phyloP scores from a whole-genome alignment of 2,797 vertebrate genomes.

The Cryptoblepharus egeriae region DNA sequence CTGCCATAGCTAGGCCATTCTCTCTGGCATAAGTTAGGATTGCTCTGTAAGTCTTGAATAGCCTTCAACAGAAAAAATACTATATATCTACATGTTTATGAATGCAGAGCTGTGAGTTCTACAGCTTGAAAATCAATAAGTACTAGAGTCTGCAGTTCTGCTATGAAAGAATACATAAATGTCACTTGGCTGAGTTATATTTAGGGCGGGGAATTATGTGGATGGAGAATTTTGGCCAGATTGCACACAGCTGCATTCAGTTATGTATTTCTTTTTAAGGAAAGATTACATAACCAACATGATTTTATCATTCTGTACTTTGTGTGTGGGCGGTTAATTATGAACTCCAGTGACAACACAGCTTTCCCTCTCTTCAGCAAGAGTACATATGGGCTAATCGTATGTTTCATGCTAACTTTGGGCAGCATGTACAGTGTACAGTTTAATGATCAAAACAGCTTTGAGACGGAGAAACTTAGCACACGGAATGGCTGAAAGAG shows the following conservation, averaged over 20 bases:
- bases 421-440: background rate
- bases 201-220: slow-evolving; percentile 5
- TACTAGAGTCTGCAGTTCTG: background rate
- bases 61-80: background rate
- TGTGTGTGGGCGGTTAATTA: background rate
- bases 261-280: background rate
- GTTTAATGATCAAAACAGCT: background rate
- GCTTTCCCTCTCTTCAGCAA: background rate
- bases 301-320: background rate
- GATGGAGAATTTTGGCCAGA: slow-evolving; percentile 6
- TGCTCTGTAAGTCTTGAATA: background rate
- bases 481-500: too few relatives aligned
- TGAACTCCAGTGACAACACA: background rate
- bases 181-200: slow-evolving; percentile 13
- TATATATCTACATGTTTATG: background rate
- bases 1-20: too few relatives aligned
- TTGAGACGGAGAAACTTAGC: background rate
- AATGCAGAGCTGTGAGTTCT: background rate
- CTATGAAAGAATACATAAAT: background rate
- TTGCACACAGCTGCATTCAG: slow-evolving; percentile 17
- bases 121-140: background rate
- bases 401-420: too few relatives aligned
- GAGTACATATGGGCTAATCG: background rate
- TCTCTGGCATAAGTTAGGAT: too few relatives aligned
- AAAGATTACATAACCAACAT: slow-evolving; percentile 1